Conservation (phyloP, 2,797 vertebrate species). For the Peromyscus eremicus region DNA sequence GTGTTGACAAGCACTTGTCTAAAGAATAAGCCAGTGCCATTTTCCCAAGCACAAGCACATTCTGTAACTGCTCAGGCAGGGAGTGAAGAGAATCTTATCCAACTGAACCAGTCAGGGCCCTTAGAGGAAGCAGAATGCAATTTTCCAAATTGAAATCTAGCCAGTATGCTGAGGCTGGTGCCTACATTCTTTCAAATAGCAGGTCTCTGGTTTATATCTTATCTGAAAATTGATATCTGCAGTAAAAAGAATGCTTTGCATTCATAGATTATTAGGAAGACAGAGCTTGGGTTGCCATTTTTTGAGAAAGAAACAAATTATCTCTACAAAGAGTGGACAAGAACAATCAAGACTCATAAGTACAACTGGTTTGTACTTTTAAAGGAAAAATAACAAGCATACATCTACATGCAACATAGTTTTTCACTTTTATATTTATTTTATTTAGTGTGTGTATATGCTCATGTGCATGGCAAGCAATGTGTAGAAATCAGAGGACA, state of each 20-base stretch:
- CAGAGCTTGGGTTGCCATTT: background rate
- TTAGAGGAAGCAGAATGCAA: constrained; percentile 54
- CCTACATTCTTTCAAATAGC: constrained; percentile 54
- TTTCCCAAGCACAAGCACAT: constrained; percentile 36
- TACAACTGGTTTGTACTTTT: background rate
- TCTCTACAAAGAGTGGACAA: background rate
- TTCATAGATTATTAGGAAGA: background rate
- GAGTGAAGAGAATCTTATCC: constrained; percentile 23
- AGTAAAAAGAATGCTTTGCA: background rate
- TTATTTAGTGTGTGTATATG: background rate
- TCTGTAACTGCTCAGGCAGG: constrained; percentile 54
- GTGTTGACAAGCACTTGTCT: background rate
- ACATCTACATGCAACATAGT: background rate
- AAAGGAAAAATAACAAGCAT: background rate
- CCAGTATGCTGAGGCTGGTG: constrained; percentile 10
- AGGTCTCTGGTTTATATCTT: constrained; percentile 55
- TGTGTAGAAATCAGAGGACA: background rate
- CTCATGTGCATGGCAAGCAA: background rate
- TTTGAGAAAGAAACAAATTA: accelerated
- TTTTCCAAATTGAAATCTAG: constrained; percentile 55
- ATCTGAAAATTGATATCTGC: constrained; percentile 15
- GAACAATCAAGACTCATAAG: background rate
- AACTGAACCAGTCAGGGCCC: constrained; percentile 47
- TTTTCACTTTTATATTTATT: background rate
- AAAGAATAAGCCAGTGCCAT: constrained; percentile 18